Base-by-base conservation (phyloP, 2,888 invertebrate genomes). In the Pyrocoelia pectoralis region DNA sequence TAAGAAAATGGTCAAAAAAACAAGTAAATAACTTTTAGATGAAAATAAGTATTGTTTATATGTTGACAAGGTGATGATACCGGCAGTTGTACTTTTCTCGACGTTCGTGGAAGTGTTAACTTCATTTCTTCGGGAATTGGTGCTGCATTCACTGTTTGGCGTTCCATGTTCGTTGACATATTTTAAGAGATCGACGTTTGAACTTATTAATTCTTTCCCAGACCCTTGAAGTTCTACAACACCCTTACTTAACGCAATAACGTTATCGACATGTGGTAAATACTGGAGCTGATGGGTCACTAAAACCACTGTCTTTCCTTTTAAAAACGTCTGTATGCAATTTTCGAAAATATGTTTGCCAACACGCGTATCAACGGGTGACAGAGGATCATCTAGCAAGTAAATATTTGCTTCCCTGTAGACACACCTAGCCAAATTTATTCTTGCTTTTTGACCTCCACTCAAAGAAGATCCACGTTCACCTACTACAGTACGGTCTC, bases 391-490 rank as follows among this genome's bases (percentile, higher is more conserved):
- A 75, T 94, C 93, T 33, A 94, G 77, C 2, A 94, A 80, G 74
- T 92, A 93, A 60, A 93, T 85, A 72, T 90, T 87, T 24, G 92
- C 90, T 74, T 91, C 85, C 76, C 88, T 85, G 72, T 94, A 94
- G 60, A 94, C 85, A 4, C 93, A 90, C 67, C 94, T 83, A 0
- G 91, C 92, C 29, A 94, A 83, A 70, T 90, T 91, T 50, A 94
- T 87, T 62, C 94, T 85, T 0, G 94, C 93, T 65, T 90, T 87
- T 82, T 94, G 93, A 0, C 93, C 93, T 0, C 94, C 94, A 74
- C 91, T 92, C 28, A 94, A 82, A 41, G 89, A 87, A 53, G 89
- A 86, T 9, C 94, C 93, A 60, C 90, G 84, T 76, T 94, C 94
- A 0, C 94, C 85, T 6, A 86, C 84, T 10, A 83, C 73, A 0